Conservation (phyloP, 1,140 invertebrate species). For the Trichonephila inaurata region DNA sequence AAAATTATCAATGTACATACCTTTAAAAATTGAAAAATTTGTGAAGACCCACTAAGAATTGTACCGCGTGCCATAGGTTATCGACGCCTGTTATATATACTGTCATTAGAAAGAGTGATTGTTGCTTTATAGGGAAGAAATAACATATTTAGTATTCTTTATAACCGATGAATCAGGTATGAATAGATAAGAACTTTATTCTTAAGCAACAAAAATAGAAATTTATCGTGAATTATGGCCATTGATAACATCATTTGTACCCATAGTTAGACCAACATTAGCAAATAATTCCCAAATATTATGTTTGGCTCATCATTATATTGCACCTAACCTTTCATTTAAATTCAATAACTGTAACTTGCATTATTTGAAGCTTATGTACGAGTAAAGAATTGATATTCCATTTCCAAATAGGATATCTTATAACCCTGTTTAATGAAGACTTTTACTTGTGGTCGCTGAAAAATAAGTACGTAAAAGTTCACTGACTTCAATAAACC, state of each 20-base stretch:
- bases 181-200: background rate
- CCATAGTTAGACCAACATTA: background rate
- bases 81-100: too few species aligned
- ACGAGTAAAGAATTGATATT: background rate
- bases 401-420: background rate
- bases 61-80: too few species aligned
- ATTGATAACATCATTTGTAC: background rate
- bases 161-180: too few species aligned
- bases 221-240: background rate
- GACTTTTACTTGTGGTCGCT: background rate
- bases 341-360: background rate
- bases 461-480: background rate
- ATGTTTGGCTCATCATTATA: background rate
- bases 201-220: background rate
- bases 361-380: background rate
- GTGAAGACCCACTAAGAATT: too few species aligned
- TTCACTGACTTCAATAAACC: constrained; percentile 11
- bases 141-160: too few species aligned
- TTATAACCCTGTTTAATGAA: background rate
- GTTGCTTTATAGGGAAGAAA: too few species aligned
- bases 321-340: background rate
- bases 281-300: background rate
- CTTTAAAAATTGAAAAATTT: too few species aligned
- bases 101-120: too few species aligned
- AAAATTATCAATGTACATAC: too few species aligned